These are phyloP conservation scores for Bothrops jararaca DNA, from an alignment of 2,113 vertebrate genomes.

Conservation along the genomic window DNA sequence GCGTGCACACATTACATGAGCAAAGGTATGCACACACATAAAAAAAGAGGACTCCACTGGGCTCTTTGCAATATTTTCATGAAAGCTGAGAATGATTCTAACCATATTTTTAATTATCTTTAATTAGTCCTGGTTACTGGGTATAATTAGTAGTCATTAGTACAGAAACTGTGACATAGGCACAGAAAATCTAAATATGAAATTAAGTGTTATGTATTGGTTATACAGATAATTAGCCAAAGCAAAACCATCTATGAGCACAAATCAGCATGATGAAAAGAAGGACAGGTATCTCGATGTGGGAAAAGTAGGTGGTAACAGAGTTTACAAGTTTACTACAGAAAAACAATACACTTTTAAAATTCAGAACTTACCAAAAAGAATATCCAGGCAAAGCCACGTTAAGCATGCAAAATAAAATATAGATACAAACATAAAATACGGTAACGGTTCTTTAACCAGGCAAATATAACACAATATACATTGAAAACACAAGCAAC, in stretches of 20 bases:
- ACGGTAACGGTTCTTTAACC: conserved; percentile 80
- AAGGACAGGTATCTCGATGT: conserved; percentile 58
- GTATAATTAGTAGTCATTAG: conserved; percentile 68
- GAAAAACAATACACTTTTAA: conserved; percentile 73
- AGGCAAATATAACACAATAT: conserved; percentile 77
- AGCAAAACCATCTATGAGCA: conserved; percentile 52
- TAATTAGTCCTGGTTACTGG: conserved; percentile 61
- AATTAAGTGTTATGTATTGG: conserved; percentile 62
- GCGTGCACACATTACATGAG: background rate
- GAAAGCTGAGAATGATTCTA: background rate
- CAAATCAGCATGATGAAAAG: conserved; percentile 51
- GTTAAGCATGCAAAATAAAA: conserved; percentile 99
- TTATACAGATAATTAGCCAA: conserved; percentile 51
- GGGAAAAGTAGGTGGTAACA: conserved; percentile 61
- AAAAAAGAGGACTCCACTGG: background rate
- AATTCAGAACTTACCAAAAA: conserved; percentile 98
- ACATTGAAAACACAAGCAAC: conserved; percentile 74
- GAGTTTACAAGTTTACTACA: conserved; percentile 68
- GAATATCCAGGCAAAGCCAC: conserved; percentile 99
- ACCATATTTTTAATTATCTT: conserved; percentile 35
- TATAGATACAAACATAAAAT: conserved; percentile 92
- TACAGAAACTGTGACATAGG: conserved; percentile 48
- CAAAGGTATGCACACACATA: too few relatives aligned
- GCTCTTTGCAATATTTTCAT: background rate
- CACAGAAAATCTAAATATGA: conserved; percentile 54